Conservation (phyloP, 2,888 invertebrate genomes). For the Steromphala cineraria region DNA sequence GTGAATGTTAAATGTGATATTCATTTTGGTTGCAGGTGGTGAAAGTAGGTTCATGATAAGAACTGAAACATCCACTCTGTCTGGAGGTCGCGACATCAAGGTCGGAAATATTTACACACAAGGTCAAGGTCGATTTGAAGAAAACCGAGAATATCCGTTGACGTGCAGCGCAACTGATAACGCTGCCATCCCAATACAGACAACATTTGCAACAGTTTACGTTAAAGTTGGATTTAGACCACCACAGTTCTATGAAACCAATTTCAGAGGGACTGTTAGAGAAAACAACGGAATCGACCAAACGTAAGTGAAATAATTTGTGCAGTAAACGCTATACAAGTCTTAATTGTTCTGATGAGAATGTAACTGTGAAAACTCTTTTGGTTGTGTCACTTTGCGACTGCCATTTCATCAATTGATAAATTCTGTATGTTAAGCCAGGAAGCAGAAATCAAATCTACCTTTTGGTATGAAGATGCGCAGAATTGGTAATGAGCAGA, state of each 20-base stretch:
- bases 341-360: too few relatives aligned
- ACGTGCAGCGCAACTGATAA: slow-evolving; percentile 89
- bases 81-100: slow-evolving; percentile 54
- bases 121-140: slow-evolving; percentile 53
- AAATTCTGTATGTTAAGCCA: too few relatives aligned
- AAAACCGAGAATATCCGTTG: slow-evolving; percentile 95
- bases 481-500: too few relatives aligned
- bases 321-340: too few relatives aligned
- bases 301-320: slow-evolving; percentile 82
- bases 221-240: slow-evolving; percentile 98
- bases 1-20: too few relatives aligned
- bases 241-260: slow-evolving; percentile 97
- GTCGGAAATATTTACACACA: slow-evolving; percentile 56
- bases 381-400: too few relatives aligned
- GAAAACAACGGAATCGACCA: slow-evolving; percentile 98
- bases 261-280: slow-evolving; percentile 95
- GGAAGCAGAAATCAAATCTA: too few relatives aligned
- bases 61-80: slow-evolving; percentile 78
- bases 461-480: too few relatives aligned
- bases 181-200: slow-evolving; percentile 39
- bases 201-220: slow-evolving; percentile 69
- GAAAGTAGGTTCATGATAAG: slow-evolving; percentile 92
- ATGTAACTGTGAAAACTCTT: not conserved
- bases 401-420: too few relatives aligned
- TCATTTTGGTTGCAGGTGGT: slow-evolving; percentile 47